Evolutionary conservation across 2,888 invertebrate genomes (phyloP).

Genomic region (Trimorus sp.): DNA sequence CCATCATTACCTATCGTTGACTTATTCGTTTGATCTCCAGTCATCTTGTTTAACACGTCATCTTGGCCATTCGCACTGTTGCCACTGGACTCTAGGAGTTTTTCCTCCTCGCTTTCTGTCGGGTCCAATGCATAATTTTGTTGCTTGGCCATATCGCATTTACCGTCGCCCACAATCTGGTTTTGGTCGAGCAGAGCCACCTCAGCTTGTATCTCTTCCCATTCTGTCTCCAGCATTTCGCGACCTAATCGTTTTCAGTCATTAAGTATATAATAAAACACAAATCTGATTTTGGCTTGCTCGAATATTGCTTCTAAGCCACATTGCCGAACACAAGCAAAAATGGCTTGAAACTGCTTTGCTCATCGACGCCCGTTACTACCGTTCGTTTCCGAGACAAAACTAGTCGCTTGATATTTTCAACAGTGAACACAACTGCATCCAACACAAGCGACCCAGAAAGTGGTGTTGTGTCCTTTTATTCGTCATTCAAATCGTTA

Average conservation of each 20-base stretch:
- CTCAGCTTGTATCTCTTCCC: not conserved
- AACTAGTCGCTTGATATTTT: not conserved
- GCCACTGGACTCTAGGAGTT: not conserved
- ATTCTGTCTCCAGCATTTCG: not conserved
- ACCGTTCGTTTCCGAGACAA: not conserved
- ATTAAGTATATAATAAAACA: not conserved
- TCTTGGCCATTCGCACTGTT: not conserved
- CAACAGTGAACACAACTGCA: slow-evolving; percentile 4
- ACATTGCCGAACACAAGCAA: not conserved
- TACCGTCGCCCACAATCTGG: not conserved
- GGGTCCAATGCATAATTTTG: no score
- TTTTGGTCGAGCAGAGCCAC: not conserved
- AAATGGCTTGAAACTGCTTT: not conserved
- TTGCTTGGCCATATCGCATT: not conserved
- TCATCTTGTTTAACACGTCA: no score
- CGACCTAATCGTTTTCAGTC: not conserved
- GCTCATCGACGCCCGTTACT: not conserved
- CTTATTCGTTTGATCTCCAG: no score
- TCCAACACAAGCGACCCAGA: not conserved
- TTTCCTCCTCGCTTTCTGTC: slow-evolving; percentile 2
- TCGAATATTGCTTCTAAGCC: not conserved
- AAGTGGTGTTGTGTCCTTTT: not conserved
- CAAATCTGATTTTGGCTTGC: not conserved
- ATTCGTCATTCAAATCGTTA: no score
- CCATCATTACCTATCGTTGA: no score